Conservation (phyloP, 2,113 vertebrate species). For the Oenanthe oenanthe region DNA sequence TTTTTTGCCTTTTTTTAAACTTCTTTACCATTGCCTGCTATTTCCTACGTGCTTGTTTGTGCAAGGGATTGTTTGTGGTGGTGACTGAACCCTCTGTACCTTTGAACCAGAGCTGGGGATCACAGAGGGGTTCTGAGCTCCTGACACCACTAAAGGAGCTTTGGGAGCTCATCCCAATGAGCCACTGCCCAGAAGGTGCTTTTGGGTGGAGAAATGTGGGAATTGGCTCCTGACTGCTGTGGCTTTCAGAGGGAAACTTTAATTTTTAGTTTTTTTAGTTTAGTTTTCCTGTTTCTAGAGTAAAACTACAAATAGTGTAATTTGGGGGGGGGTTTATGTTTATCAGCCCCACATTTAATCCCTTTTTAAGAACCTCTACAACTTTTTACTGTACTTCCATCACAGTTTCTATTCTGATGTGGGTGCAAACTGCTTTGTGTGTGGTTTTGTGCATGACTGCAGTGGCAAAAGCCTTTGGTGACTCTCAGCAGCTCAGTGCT, state of each 20-base stretch:
- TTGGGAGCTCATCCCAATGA: not conserved
- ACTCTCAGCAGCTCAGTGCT: accelerated
- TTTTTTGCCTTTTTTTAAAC: not conserved
- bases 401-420: not conserved
- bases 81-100: not conserved
- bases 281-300: not conserved
- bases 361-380: not conserved
- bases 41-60: accelerated
- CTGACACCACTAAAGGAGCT: not conserved
- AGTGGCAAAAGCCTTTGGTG: not conserved
- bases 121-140: not conserved
- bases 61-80: not conserved
- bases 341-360: accelerated
- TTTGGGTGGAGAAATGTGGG: not conserved
- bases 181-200: not conserved
- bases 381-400: not conserved
- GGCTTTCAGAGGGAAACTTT: not conserved
- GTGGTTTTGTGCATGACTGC: not conserved
- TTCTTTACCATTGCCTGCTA: not conserved
- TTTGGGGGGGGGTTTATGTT: accelerated
- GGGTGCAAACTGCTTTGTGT: not conserved
- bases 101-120: not conserved
- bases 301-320: not conserved
- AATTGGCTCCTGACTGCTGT: not conserved
- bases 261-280: not conserved